These are phyloP conservation scores for Clamator glandarius DNA, from an alignment of 2,797 vertebrate species.

Conservation along the genomic window DNA sequence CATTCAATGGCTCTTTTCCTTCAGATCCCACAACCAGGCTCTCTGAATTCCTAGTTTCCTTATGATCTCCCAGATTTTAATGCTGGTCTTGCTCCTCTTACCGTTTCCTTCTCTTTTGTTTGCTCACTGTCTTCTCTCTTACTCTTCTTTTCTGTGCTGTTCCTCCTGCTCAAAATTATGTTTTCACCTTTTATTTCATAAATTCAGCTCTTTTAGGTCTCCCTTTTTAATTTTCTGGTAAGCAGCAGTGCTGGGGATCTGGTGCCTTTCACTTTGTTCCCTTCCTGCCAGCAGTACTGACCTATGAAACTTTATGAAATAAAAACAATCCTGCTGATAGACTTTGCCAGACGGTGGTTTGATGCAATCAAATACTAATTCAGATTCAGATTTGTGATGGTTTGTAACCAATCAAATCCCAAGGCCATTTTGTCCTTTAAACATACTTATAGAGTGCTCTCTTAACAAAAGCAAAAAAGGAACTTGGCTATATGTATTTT, in stretches of 20 bases:
- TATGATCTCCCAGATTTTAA: background rate
- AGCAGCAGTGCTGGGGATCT: background rate
- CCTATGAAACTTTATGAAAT: background rate
- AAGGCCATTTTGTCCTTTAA: background rate
- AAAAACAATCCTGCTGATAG: background rate
- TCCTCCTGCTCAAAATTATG: background rate
- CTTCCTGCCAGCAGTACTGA: background rate
- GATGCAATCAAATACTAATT: background rate
- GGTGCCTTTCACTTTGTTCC: background rate
- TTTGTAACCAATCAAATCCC: background rate
- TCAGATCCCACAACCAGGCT: background rate
- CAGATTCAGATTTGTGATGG: conserved; percentile 4
- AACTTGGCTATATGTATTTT: background rate
- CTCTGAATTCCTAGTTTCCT: background rate
- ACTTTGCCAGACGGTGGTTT: background rate
- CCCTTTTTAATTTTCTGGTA: background rate
- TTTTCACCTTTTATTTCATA: background rate
- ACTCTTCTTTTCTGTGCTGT: background rate
- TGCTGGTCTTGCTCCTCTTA: background rate
- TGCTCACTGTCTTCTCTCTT: background rate
- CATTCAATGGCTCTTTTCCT: background rate
- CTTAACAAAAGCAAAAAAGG: background rate
- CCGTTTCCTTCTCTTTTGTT: background rate
- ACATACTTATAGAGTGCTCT: background rate
- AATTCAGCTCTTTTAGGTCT: background rate